phyloP scores from a whole-genome alignment of 1,140 invertebrate species.

The Chlorops oryzae region DNA sequence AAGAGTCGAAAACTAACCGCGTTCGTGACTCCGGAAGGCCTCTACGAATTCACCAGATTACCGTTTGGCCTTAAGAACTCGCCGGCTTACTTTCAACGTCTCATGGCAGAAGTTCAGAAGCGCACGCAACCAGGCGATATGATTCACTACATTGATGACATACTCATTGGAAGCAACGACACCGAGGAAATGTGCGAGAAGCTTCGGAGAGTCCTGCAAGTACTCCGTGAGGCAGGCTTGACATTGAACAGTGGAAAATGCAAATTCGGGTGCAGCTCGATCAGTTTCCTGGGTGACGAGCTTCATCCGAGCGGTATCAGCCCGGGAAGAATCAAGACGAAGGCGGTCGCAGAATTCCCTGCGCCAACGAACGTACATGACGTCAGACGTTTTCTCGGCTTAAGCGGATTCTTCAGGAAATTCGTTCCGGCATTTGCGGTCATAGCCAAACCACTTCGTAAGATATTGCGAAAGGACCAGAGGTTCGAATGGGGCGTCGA shows the following conservation, averaged over 20 bases:
- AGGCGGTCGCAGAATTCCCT: slow-evolving; percentile 30
- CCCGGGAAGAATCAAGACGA: slow-evolving; percentile 25
- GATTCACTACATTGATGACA: slow-evolving; percentile 13
- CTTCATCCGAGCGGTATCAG: slow-evolving; percentile 15
- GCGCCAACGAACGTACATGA: slow-evolving; percentile 22
- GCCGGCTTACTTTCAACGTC: slow-evolving; percentile 42
- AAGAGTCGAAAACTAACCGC: slow-evolving; percentile 29
- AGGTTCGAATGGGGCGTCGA: slow-evolving; percentile 23
- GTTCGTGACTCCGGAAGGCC: slow-evolving; percentile 43
- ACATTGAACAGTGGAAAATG: slow-evolving; percentile 44
- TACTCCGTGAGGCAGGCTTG: slow-evolving; percentile 32
- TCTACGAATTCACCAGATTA: slow-evolving; percentile 47
- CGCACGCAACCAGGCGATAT: slow-evolving; percentile 4
- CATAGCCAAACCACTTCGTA: slow-evolving; percentile 21
- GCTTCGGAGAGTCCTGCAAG: slow-evolving; percentile 21
- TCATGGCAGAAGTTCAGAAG: slow-evolving; percentile 40
- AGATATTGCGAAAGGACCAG: slow-evolving; percentile 23
- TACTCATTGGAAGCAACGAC: slow-evolving; percentile 3
- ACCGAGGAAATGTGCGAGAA: not conserved
- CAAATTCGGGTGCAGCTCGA: slow-evolving; percentile 23
- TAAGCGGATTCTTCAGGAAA: slow-evolving; percentile 37
- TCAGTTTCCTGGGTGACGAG: slow-evolving; percentile 21
- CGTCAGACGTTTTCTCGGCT: slow-evolving; percentile 29
- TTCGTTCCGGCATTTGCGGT: slow-evolving; percentile 29
- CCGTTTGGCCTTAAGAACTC: slow-evolving; percentile 50